phyloP scores from a whole-genome alignment of 2,888 invertebrate species.

The Limenitis camilla region DNA sequence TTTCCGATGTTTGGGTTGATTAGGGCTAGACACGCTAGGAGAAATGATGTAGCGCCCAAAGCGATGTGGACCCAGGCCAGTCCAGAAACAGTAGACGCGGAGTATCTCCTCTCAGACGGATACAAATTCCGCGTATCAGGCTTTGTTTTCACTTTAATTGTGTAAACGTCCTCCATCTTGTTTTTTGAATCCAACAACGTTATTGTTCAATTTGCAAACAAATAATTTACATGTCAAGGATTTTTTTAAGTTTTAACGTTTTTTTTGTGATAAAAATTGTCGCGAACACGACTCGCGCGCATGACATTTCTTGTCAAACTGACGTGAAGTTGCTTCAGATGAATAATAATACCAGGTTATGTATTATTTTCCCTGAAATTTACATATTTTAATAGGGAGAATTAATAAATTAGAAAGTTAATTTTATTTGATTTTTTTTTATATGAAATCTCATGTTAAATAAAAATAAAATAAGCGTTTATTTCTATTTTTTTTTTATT shows the following conservation, averaged over 20 bases:
- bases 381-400: not conserved
- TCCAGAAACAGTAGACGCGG: slow-evolving; percentile 79
- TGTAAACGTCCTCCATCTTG: slow-evolving; percentile 79
- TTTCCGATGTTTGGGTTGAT: slow-evolving; percentile 43
- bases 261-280: slow-evolving; percentile 22
- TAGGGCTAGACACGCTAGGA: slow-evolving; percentile 72
- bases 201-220: slow-evolving; percentile 3
- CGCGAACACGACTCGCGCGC: slow-evolving; percentile 28
- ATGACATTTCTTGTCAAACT: slow-evolving; percentile 30
- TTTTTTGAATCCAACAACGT: slow-evolving; percentile 32
- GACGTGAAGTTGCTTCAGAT: slow-evolving; percentile 26
- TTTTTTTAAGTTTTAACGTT: slow-evolving; percentile 25
- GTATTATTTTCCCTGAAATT: not conserved
- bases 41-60: slow-evolving; percentile 72
- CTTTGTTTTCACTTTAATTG: slow-evolving; percentile 78
- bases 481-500: no score
- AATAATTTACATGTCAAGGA: slow-evolving; percentile 22
- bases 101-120: slow-evolving; percentile 79
- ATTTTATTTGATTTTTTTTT: no score
- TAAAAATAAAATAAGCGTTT: no score
- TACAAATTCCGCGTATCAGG: slow-evolving; percentile 74
- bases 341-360: slow-evolving; percentile 4
- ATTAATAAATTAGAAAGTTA: not conserved
- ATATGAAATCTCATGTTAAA: no score
- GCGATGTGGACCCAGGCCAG: slow-evolving; percentile 77